Percentiles rank a stretch among this genome's conserved stretches.
Evolutionary conservation across 1,140 invertebrate genomes (phyloP).

Genomic region (Leptestheria dahalacensis): DNA sequence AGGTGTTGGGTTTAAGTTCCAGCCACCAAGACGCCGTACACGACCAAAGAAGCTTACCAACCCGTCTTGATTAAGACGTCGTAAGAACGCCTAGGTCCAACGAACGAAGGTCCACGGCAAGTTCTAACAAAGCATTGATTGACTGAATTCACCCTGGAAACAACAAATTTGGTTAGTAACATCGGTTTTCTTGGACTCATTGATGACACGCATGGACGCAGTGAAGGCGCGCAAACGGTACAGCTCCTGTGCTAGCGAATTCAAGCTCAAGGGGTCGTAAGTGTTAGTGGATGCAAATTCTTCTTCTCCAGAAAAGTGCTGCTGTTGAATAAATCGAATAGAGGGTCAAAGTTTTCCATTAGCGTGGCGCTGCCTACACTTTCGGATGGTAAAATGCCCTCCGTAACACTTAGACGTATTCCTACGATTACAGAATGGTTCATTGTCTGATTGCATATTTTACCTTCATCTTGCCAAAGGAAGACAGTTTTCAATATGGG

Average conservation of each 20-base stretch:
- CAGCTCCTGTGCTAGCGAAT: neutral
- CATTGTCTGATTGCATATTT: neutral
- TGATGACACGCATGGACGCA: neutral
- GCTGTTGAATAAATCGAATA: neutral
- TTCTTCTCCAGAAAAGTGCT: neutral
- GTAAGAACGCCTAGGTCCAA: neutral
- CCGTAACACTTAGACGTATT: neutral
- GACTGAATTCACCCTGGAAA: neutral
- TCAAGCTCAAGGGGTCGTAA: neutral
- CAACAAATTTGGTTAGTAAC: neutral
- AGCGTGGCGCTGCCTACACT: neutral
- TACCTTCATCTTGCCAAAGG: neutral
- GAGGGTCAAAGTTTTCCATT: neutral
- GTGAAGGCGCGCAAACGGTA: neutral
- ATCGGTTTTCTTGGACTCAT: neutral
- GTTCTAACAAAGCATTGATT: neutral
- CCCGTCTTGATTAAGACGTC: neutral
- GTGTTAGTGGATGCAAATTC: neutral
- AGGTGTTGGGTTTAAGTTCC: neutral
- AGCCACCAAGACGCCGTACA: neutral
- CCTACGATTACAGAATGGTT: neutral
- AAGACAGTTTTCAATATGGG: neutral
- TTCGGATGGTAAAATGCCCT: neutral
- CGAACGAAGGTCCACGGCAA: neutral
- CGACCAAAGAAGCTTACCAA: neutral